Evolutionary conservation across 2,888 invertebrate species (phyloP).

Genomic region (Sinelater perroti): DNA sequence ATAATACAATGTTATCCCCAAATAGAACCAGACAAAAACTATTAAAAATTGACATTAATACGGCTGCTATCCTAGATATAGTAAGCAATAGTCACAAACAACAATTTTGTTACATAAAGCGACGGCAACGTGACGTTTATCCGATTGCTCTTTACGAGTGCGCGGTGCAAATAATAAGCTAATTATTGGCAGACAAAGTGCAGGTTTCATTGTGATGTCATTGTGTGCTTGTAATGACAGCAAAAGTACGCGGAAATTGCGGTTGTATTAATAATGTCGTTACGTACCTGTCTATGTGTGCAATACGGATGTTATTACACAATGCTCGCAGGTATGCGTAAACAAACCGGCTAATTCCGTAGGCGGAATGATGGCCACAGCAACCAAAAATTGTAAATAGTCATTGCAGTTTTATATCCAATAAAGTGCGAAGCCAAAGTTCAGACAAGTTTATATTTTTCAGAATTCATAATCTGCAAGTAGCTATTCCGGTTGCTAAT

Average conservation of each 20-base stretch:
- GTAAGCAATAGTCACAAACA: too few relatives aligned
- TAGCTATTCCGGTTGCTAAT: too few relatives aligned
- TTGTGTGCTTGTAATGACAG: constrained; percentile 1
- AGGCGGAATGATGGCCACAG: constrained; percentile 1
- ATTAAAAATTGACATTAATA: too few relatives aligned
- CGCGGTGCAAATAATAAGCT: constrained; percentile 22
- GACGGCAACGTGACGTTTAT: constrained; percentile 14
- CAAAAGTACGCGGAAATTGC: constrained; percentile 37
- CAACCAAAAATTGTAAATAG: constrained; percentile 19
- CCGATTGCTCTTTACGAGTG: constrained; percentile 11
- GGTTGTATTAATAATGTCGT: constrained; percentile 38
- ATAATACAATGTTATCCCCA: too few relatives aligned
- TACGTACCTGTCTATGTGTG: constrained; percentile 36
- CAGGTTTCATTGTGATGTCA: constrained; percentile 18
- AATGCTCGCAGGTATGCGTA: constrained; percentile 26
- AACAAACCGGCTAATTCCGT: constrained; percentile 16
- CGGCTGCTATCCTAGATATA: too few relatives aligned
- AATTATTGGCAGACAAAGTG: constrained; percentile 21
- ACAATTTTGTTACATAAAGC: constrained; percentile 11
- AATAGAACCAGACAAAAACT: too few relatives aligned
- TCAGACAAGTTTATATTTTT: too few relatives aligned
- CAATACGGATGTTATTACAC: constrained; percentile 40
- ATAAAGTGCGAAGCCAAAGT: too few relatives aligned
- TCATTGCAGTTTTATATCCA: constrained; percentile 16
- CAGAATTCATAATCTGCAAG: too few relatives aligned